Conservation (phyloP, 2,888 invertebrate genomes). For the Teleiodes luculella region DNA sequence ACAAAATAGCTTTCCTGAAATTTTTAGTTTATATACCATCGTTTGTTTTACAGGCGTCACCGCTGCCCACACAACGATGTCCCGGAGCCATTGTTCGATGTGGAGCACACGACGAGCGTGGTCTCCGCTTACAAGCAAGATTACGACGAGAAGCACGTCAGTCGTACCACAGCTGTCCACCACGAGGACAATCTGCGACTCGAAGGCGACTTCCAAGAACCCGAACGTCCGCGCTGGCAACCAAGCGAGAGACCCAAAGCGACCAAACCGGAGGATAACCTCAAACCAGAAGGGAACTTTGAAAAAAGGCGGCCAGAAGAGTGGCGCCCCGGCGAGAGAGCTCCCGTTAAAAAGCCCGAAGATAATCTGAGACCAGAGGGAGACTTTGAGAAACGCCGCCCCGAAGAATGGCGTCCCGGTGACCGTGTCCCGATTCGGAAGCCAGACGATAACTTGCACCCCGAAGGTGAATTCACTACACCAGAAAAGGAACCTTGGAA, state of each 20-base stretch:
- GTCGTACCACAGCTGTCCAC: slow-evolving; percentile 77
- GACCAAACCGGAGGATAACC: slow-evolving; percentile 56
- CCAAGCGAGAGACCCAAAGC: slow-evolving; percentile 80
- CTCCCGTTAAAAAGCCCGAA: slow-evolving; percentile 45
- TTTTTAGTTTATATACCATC: too few species aligned
- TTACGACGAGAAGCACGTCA: slow-evolving; percentile 82
- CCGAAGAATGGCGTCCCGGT: slow-evolving; percentile 59
- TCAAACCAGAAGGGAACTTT: slow-evolving; percentile 65
- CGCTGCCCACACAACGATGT: slow-evolving; percentile 87
- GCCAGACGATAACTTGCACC: slow-evolving; percentile 72
- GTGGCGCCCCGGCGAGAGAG: slow-evolving; percentile 59
- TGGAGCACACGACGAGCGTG: slow-evolving; percentile 75
- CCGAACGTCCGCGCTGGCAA: slow-evolving; percentile 68
- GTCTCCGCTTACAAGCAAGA: slow-evolving; percentile 82
- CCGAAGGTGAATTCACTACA: slow-evolving; percentile 68
- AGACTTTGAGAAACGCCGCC: slow-evolving; percentile 56
- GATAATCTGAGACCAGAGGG: slow-evolving; percentile 79
- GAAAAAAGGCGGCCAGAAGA: slow-evolving; percentile 61
- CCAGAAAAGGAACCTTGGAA: slow-evolving; percentile 51
- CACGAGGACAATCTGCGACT: slow-evolving; percentile 85
- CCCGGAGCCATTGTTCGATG: slow-evolving; percentile 79
- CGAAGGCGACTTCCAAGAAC: slow-evolving; percentile 83
- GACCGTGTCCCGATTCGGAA: slow-evolving; percentile 66
- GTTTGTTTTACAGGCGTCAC: slow-evolving; percentile 83
- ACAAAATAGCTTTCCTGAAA: too few species aligned